phyloP scores from a whole-genome alignment of 2,113 vertebrate species.

The Melanostigma gelatinosum region DNA sequence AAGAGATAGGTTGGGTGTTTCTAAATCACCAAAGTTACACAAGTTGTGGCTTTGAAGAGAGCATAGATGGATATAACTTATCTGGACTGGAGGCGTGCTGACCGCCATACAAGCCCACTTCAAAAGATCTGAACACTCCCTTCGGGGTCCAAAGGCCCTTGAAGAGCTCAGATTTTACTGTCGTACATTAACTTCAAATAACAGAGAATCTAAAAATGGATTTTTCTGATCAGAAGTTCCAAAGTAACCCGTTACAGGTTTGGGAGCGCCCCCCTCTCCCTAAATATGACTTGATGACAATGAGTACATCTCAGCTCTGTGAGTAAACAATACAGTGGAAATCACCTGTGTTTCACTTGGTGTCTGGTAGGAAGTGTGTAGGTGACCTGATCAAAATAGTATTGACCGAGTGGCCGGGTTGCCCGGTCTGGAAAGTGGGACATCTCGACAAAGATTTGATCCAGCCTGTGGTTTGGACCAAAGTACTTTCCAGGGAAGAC shows the following conservation, averaged over 20 bases:
- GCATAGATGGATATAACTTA: neutral
- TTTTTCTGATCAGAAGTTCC: neutral
- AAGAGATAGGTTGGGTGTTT: neutral
- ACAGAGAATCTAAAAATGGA: neutral
- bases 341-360: conserved; percentile 20
- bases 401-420: conserved; percentile 33
- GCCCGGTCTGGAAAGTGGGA: conserved; percentile 4
- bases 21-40: neutral
- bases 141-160: neutral
- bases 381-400: conserved; percentile 61
- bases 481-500: conserved; percentile 8
- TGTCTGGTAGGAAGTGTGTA: conserved; percentile 12
- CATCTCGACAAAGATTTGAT: conserved; percentile 16
- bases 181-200: neutral
- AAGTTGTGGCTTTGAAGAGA: neutral
- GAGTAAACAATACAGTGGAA: neutral
- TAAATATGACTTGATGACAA: neutral
- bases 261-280: neutral
- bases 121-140: neutral
- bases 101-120: neutral
- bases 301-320: too few relatives aligned
- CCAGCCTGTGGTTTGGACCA: conserved; percentile 29
- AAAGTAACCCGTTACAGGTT: neutral
- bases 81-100: neutral
- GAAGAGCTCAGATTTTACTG: neutral